These are phyloP conservation scores for Neotragus pygmaeus DNA, from an alignment of 2,113 vertebrate genomes.

Conservation along the genomic window DNA sequence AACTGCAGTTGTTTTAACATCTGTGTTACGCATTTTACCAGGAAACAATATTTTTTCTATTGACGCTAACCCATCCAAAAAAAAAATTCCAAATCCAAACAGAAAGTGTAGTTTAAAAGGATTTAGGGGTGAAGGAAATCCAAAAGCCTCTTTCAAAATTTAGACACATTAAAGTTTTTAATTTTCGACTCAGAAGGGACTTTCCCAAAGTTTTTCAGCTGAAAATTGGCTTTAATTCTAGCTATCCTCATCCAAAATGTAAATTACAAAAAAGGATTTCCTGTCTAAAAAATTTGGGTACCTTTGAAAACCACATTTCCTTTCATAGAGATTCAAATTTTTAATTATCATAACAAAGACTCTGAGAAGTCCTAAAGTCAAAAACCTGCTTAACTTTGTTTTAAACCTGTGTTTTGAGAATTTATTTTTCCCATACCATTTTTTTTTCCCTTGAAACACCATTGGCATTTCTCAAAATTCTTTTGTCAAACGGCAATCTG, in stretches of 20 bases:
- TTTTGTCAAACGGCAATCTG: neutral
- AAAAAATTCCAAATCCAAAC: constrained; percentile 62
- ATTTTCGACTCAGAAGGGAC: neutral
- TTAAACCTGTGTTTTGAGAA: constrained; percentile 23
- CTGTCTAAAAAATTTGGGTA: neutral
- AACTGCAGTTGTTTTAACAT: constrained; percentile 72
- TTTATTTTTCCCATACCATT: neutral
- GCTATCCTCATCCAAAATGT: constrained; percentile 22
- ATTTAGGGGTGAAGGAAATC: constrained; percentile 55
- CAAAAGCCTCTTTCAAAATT: constrained; percentile 55
- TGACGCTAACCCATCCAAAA: constrained; percentile 65
- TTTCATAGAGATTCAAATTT: neutral
- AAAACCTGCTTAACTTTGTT: neutral
- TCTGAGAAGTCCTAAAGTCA: neutral
- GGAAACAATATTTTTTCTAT: constrained; percentile 60
- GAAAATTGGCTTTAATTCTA: constrained; percentile 29
- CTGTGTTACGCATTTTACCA: constrained; percentile 68
- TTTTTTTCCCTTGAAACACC: neutral
- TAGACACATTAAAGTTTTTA: neutral
- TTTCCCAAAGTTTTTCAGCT: constrained; percentile 32
- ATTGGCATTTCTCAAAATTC: constrained; percentile 20
- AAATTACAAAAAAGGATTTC: neutral
- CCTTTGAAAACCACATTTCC: neutral
- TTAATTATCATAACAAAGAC: neutral
- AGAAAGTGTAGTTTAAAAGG: constrained; percentile 54